Evolutionary conservation across 2,797 vertebrate genomes (phyloP), one percentile per base, ranked within the genome.

Genomic region (Pseudomugil gertrudae): DNA sequence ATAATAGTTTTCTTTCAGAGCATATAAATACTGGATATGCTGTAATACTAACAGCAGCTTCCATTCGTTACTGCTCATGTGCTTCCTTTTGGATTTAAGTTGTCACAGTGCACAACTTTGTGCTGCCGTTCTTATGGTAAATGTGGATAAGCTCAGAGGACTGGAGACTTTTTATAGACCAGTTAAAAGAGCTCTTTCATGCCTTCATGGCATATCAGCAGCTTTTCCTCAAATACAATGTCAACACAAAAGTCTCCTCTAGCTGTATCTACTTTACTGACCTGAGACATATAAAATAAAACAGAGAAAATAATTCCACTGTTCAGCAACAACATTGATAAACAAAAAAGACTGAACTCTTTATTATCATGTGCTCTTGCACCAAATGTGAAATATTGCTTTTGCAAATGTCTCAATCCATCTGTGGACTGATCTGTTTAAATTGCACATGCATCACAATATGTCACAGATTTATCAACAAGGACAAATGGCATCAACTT

Each of bases 1-100:
- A 86, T 92, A 91, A 92, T 84, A 87, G 90, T 91, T 88, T 91
- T 90, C 91, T 89, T 92, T 90, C 66, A 63, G 66, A 78, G 86
- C 79, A 84, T 83, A 90, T 89, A 92, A 92, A 91, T 88, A 87
- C 78, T 84, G 84, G 87, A 90, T 91, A 84, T 83, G 82, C 79
- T 79, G 79, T 84, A 87, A 87, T 75, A 76, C 78, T 76, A 87
- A 78, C 83, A 74, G 82, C 85, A 80, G 74, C 65, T 53, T 69
- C 63, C 79, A 81, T 85, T 89, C 74, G 80, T 81, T 86, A 69
- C 90, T 84, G 78, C 86, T 80, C 67, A 40, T 77, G 83, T 75
- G 74, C 81, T 82, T 87, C 80, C 85, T 81, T 66, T n/a, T 70
- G 86, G 89, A 85, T 87, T 91, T 90, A 87, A 81, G 80, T 73